Evolutionary conservation across 1,140 invertebrate genomes (phyloP).

Genomic region (Temnothorax curvispinosus): DNA sequence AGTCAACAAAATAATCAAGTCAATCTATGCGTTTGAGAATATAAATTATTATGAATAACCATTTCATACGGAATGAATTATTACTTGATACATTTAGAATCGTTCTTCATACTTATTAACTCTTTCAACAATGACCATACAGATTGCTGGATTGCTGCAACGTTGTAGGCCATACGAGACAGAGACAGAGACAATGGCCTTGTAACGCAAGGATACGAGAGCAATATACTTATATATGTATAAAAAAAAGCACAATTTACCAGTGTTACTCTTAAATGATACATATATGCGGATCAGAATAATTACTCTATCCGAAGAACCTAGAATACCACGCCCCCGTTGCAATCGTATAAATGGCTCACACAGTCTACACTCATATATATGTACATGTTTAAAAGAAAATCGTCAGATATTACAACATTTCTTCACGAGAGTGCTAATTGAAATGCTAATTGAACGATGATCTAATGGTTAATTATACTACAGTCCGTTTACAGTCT

Average conservation of each 20-base stretch:
- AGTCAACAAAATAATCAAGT: constrained; percentile 44
- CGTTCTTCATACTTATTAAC: background rate
- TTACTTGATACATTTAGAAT: background rate
- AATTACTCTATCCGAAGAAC: constrained; percentile 7
- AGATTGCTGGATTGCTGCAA: background rate
- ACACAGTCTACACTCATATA: constrained; percentile 61
- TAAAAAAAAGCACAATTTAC: constrained; percentile 12
- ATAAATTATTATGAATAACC: constrained; percentile 19
- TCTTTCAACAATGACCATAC: background rate
- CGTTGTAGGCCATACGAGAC: background rate
- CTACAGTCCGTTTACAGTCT: constrained; percentile 45
- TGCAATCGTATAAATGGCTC: constrained; percentile 56
- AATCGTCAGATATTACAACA: constrained; percentile 48
- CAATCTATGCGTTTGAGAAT: background rate
- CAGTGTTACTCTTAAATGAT: constrained; percentile 17
- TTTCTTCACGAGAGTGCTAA: constrained; percentile 29
- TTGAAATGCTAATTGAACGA: constrained; percentile 17
- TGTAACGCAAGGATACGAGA: constrained; percentile 9
- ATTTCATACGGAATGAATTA: constrained; percentile 3
- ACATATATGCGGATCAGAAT: background rate
- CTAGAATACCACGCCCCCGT: constrained; percentile 54
- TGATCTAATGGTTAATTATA: constrained; percentile 53
- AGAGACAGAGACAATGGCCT: background rate
- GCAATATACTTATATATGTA: background rate
- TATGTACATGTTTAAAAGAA: constrained; percentile 57